Evolutionary conservation across 2,888 invertebrate species (phyloP), one percentile per base, ranked within the genome.

Genomic region (Nephrotoma appendiculata): DNA sequence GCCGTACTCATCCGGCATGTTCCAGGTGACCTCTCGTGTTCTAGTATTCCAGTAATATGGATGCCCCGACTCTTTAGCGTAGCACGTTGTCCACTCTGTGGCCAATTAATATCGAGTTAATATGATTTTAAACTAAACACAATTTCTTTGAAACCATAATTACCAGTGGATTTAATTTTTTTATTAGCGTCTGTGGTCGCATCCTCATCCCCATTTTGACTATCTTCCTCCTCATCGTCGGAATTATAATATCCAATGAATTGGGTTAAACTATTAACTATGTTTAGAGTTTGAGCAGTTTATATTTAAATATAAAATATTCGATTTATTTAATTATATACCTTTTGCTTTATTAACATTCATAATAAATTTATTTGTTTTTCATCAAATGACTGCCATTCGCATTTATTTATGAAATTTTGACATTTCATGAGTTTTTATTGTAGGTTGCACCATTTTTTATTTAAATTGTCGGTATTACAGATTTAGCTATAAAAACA

Each of bases 11-110:
- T 90, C 89, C 9, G 95, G 94, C 88, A 93, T 92, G 87, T 94
- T 93, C 95, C 95, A 95, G 9, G 94, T 94, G 0, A 94, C 94
- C 89, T 93, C 93, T 89, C 94, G 94, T 0, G 94, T 94, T 88
- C 93, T 91, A 15, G 92, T 91, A 89, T 95, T 94, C 94, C 95
- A 95, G 89, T 94, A 95, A 89, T 95, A 95, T 1, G 93, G 92
- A 89, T 93, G 94, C 1, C 94, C 94, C 0, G 93, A 93, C 12
- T 91, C 91, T 89, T 93, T 93, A 89, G 94, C 94, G 88, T 92
- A 92, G 89, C 94, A 94, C 90, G 94, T 93, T 89, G 94, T 93
- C 95, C 94, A 95, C 57, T 91, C 93, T 92, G 89, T 44, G 89
- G 6, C 2, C 42, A 0, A 71, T 11, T 31, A n/a, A n/a, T 31